Evolutionary conservation across 23 tunicate species (phyloP), one percentile per base, ranked within the genome.

Genomic region (Clavelina lepadiformis): DNA sequence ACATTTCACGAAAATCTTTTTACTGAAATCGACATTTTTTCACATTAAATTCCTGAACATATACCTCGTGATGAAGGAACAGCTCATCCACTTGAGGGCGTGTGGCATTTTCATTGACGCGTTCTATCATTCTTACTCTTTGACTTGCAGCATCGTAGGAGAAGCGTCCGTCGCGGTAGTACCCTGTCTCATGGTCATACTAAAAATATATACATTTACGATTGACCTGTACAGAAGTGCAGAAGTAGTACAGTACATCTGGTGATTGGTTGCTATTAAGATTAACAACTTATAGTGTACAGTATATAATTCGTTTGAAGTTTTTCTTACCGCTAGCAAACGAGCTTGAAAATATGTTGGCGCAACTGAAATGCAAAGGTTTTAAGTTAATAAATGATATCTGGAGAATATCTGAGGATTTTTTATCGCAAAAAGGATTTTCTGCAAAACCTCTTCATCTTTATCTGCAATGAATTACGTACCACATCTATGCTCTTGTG

Each of bases 1-100:
- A 44, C 15, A 44, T 15, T 11, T 15, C 15, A 11, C 15, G 13
- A 44, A 44, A 11, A 53, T 11, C 26, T 53, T 24, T n/a, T 53
- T 13, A 53, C 15, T n/a, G 23, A 53, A 53, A 11, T 24, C 20
- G 59, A n/a, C n/a, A n/a, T n/a, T n/a, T n/a, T n/a, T n/a, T n/a
- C n/a, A n/a, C n/a, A n/a, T n/a, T n/a, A n/a, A n/a, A n/a, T n/a
- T n/a, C n/a, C n/a, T n/a, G n/a, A n/a, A 53, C 20, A n/a, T 28
- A 28, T 28, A 58, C 64, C 64, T 58, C 64, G 5, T 28, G 44
- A 49, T 71, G 62, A 20, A 34, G 38, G 24, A 78, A 18, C 11
- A 78, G 49, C 29, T 67, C 84, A 47, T 67, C 75, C 13, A 28
- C 26, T 78, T 78, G 84, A 19, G 69, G 69, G 2, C 69, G 68